Percentiles rank a stretch among this genome's conserved stretches.
Evolutionary conservation across 2,797 vertebrate genomes (phyloP).

Genomic region (Sciurus vulgaris): DNA sequence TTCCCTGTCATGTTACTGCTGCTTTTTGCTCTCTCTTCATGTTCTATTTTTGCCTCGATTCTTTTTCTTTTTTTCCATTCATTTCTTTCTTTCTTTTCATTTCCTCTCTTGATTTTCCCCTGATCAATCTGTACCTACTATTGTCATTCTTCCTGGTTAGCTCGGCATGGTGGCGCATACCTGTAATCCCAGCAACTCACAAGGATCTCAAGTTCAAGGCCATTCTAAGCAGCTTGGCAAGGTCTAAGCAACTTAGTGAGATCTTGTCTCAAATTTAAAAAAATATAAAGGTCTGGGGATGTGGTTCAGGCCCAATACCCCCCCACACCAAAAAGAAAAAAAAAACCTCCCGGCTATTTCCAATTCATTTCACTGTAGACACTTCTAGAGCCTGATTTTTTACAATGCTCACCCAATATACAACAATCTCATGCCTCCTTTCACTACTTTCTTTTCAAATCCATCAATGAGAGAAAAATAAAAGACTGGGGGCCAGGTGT

Average conservation of each 20-base stretch:
- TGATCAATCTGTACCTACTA: background rate
- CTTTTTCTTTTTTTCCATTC: background rate
- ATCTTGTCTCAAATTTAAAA: too few species aligned
- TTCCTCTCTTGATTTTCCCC: background rate
- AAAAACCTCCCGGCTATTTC: background rate
- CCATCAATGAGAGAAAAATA: too few species aligned
- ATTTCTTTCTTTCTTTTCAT: background rate
- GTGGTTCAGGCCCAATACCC: too few species aligned
- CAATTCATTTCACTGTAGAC: background rate
- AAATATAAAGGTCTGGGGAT: too few species aligned
- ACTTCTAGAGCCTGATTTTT: conserved; percentile 51
- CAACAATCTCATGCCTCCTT: background rate
- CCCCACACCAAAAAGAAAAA: too few species aligned
- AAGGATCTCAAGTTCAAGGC: too few species aligned
- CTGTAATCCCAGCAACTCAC: too few species aligned
- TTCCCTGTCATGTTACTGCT: background rate
- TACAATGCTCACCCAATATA: background rate
- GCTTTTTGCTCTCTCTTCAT: background rate
- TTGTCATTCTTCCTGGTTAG: background rate
- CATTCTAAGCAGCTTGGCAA: too few species aligned
- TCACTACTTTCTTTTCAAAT: conserved; percentile 4
- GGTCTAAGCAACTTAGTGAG: too few species aligned
- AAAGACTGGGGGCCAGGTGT: too few species aligned
- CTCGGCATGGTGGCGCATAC: too few species aligned
- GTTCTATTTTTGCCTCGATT: conserved; percentile 18